Evolutionary conservation across 2,113 vertebrate species (phyloP).

Genomic region (Gasterosteus aculeatus): DNA sequence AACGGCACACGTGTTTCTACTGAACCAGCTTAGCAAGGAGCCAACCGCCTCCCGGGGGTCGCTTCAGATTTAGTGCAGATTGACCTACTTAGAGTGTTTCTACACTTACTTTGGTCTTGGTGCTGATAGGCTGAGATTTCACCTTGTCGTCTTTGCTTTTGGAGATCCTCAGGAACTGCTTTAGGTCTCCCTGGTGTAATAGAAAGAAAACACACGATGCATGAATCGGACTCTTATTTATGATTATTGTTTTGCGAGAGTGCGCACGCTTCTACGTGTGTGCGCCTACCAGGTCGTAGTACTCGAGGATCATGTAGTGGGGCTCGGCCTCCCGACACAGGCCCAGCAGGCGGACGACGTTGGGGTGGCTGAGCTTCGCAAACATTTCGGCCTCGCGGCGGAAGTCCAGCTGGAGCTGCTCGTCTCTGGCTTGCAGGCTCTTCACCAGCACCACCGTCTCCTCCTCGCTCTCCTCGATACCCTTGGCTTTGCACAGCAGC

Average conservation of each 20-base stretch:
- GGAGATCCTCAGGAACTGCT: constrained; percentile 96
- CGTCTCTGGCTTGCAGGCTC: constrained; percentile 90
- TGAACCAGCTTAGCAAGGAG: neutral
- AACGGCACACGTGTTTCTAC: neutral
- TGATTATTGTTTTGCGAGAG: neutral
- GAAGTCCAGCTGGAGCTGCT: constrained; percentile 92
- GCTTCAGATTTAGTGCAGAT: neutral
- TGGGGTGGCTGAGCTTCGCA: constrained; percentile 90
- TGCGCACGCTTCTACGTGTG: neutral
- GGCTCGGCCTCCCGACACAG: constrained; percentile 91
- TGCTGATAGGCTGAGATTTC: constrained; percentile 91
- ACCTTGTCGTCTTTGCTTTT: constrained; percentile 94
- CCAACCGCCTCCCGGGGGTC: neutral
- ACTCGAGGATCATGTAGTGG: constrained; percentile 95
- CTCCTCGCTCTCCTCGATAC: constrained; percentile 82
- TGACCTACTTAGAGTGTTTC: neutral
- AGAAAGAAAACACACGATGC: neutral
- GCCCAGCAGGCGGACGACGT: constrained; percentile 89
- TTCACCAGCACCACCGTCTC: constrained; percentile 94
- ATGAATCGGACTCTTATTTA: neutral
- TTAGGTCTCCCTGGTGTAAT: constrained; percentile 89
- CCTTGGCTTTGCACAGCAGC: constrained; percentile 92
- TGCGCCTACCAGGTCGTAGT: constrained; percentile 91
- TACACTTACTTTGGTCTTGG: constrained; percentile 92
- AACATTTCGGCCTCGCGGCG: constrained; percentile 96